Percentiles rank a stretch among this genome's conserved stretches.
Conservation (phyloP, 2,797 vertebrate species). For the Poecilia wingei region DNA sequence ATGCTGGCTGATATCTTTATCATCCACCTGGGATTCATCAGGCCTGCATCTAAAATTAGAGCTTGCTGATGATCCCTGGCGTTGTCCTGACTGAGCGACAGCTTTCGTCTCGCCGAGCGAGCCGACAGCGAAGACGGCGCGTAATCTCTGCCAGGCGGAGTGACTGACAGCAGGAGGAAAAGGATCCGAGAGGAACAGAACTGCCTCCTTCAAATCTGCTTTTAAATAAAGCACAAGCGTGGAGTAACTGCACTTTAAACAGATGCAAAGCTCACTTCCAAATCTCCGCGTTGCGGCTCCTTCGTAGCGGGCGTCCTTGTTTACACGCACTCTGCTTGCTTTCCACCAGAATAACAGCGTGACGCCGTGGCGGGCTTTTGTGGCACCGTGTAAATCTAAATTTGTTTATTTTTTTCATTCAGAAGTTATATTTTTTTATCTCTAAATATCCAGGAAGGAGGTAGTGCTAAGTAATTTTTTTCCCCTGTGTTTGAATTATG, state of each 20-base stretch:
- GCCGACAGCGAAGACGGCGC: conserved; percentile 28
- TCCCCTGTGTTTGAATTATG: conserved; percentile 22
- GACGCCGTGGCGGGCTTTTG: conserved; percentile 10
- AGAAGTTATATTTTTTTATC: background rate
- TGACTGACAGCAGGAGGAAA: conserved; percentile 38
- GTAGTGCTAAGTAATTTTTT: conserved; percentile 6
- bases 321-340: conserved; percentile 41
- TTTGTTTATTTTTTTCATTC: conserved; percentile 18
- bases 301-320: conserved; percentile 59
- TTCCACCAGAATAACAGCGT: conserved; percentile 15
- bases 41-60: conserved; percentile 51
- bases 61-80: conserved; percentile 30
- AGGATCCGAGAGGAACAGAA: conserved; percentile 9
- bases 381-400: conserved; percentile 6
- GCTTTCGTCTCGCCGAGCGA: conserved; percentile 62
- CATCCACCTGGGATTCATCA: conserved; percentile 44
- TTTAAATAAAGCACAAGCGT: conserved; percentile 59
- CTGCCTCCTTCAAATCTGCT: conserved; percentile 35
- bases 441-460: background rate
- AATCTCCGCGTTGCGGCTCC: conserved; percentile 43
- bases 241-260: conserved; percentile 51
- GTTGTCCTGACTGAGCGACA: conserved; percentile 41
- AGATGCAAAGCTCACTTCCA: conserved; percentile 60
- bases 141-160: conserved; percentile 46
- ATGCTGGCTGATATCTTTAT: conserved; percentile 10